Evolutionary conservation across 2,888 invertebrate genomes (phyloP).

Genomic region (Drosophila stalkeri): DNA sequence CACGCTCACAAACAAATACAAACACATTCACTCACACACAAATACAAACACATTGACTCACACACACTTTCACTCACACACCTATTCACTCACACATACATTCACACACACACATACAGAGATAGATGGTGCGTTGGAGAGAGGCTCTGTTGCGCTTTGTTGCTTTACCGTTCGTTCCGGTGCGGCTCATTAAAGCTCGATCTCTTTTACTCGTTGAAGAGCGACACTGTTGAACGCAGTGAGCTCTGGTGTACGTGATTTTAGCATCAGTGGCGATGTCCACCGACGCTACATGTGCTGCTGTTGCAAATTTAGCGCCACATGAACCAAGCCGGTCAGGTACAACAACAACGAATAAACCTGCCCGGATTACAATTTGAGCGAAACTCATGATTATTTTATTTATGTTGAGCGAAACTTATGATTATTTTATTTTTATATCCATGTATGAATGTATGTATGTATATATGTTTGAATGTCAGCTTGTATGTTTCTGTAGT

Average conservation of each 20-base stretch:
- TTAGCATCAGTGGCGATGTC: slow-evolving; percentile 80
- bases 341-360: slow-evolving; percentile 43
- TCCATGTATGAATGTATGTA: slow-evolving; percentile 26
- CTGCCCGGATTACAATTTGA: slow-evolving; percentile 70
- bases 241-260: slow-evolving; percentile 84
- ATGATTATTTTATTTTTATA: slow-evolving; percentile 76
- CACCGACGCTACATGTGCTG: slow-evolving; percentile 53
- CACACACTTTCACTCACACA: background rate
- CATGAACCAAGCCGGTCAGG: slow-evolving; percentile 54
- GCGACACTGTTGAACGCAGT: slow-evolving; percentile 17
- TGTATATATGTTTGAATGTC: slow-evolving; percentile 1
- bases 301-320: slow-evolving; percentile 65
- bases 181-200: slow-evolving; percentile 26
- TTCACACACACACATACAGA: background rate
- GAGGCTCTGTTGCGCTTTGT: background rate
- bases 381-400: slow-evolving; percentile 66
- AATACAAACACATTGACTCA: slow-evolving; percentile 5
- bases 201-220: slow-evolving; percentile 34
- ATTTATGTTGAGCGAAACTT: slow-evolving; percentile 55
- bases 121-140: background rate
- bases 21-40: background rate
- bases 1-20: background rate
- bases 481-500: slow-evolving; percentile 9
- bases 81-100: background rate
- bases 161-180: slow-evolving; percentile 16